Evolutionary conservation across 2,888 invertebrate genomes (phyloP).

Genomic region (Eulithis prunata): DNA sequence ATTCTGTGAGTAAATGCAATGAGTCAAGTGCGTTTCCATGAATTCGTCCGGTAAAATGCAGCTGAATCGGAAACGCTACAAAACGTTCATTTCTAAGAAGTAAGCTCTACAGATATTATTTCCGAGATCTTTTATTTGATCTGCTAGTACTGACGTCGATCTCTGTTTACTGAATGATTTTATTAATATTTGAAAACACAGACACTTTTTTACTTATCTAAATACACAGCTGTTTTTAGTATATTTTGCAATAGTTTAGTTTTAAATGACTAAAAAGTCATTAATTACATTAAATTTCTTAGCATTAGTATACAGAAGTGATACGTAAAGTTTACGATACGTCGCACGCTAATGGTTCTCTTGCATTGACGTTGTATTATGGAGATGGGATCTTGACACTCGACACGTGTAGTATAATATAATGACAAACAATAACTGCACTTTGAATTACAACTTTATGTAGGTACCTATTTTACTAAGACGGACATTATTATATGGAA

Average conservation of each 20-base stretch:
- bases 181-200: no score
- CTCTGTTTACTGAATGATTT: no score
- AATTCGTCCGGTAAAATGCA: slow-evolving; percentile 29
- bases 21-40: slow-evolving; percentile 40
- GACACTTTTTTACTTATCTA: no score
- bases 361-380: slow-evolving; percentile 46
- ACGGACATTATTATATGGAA: no score
- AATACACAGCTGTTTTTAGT: no score
- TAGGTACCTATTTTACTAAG: no score
- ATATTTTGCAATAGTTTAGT: no score
- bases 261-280: neutral
- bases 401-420: slow-evolving; percentile 50
- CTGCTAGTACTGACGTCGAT: neutral
- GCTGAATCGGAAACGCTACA: neutral
- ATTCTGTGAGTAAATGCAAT: slow-evolving; percentile 8
- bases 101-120: neutral
- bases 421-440: slow-evolving; percentile 12
- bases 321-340: neutral
- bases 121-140: neutral
- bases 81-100: neutral
- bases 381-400: slow-evolving; percentile 48
- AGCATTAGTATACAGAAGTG: neutral
- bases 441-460: neutral
- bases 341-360: slow-evolving; percentile 17
- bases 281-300: neutral